A percentile compares a stretch with the other conserved stretches of the same genome.
Conservation (phyloP, 2,888 invertebrate genomes). For the Chelonus formosanus region DNA sequence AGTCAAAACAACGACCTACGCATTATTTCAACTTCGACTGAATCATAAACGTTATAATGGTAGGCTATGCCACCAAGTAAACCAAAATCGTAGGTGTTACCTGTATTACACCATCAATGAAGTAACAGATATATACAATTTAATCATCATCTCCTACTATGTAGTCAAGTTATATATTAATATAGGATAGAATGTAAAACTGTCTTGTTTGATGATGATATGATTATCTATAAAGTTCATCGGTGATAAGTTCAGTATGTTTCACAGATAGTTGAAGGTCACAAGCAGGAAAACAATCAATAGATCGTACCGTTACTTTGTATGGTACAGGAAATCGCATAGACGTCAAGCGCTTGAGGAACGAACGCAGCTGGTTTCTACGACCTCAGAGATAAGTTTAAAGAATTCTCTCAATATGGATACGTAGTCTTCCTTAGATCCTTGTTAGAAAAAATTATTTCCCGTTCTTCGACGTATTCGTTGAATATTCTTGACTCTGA, state of each 20-base stretch:
- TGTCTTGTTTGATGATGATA: too few relatives aligned
- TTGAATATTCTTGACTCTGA: too few relatives aligned
- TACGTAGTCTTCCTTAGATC: background rate
- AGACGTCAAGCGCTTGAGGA: slow-evolving; percentile 28
- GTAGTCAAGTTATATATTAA: too few relatives aligned
- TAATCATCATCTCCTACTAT: too few relatives aligned
- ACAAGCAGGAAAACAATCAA: slow-evolving; percentile 41
- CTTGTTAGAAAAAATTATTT: too few relatives aligned
- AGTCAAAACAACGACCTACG: too few relatives aligned
- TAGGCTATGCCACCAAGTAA: background rate
- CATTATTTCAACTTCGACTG: slow-evolving; percentile 16
- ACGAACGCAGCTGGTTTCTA: slow-evolving; percentile 26
- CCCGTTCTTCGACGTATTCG: too few relatives aligned
- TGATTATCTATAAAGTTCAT: background rate
- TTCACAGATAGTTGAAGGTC: slow-evolving; percentile 19
- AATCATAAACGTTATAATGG: background rate
- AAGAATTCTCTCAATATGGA: slow-evolving; percentile 12
- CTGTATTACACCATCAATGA: background rate
- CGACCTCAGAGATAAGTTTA: slow-evolving; percentile 11
- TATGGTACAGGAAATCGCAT: slow-evolving; percentile 47
- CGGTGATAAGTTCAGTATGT: slow-evolving; percentile 6
- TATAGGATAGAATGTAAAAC: too few relatives aligned
- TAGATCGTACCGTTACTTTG: slow-evolving; percentile 48
- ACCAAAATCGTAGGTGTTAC: too few relatives aligned
- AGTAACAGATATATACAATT: too few relatives aligned